Base-by-base conservation (phyloP, 2,113 vertebrate species). In the Stegostoma tigrinum region DNA sequence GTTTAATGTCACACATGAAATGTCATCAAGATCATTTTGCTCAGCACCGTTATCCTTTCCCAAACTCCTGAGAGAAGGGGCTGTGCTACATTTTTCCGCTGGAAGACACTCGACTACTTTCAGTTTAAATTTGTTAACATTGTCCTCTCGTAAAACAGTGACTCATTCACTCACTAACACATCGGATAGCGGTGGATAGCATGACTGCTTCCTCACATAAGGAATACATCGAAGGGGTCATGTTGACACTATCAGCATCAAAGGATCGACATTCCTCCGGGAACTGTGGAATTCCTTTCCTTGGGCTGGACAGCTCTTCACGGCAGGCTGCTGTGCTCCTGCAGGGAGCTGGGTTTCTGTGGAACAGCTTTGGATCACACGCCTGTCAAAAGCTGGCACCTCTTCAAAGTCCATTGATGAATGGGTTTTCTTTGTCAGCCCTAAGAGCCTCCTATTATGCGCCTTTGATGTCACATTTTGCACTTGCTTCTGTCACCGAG, bases 381-480 rank as follows among this genome's bases (percentile, higher is more conserved):
- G 64, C 86, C 96, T 95, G 95, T 96, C 96, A 94, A 42, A 80
- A 72, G 96, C 96, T 96, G 96, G 96, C 96, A 75, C 95, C 96
- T 96, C 96, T 97, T 96, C 96, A 96, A 96, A 96, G 96, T 96
- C 8, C 96, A 96, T 96, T 97, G 97, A 97, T 97, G 97, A 97
- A 97, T 97, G 96, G 96, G 96, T 96, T 0, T 85, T 96, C 97
- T 97, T 97, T 97, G 97, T 97, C 96, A 94, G 96, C 90, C 96
- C 96, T 96, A 95, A 97, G 96, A 97, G 96, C 96, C 96, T 96
- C 96, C 97, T 86, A 96, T 97, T 97, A 96, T 97, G 96, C 96
- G 96, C 96, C 97, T 97, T 98, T 98, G 97, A 98, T 97, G 97
- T 97, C 96, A 96, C 95, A 91, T 96, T 97, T 97, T n/a, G 96